Conservation (phyloP, 2,113 vertebrate genomes). For the Hipposideros armiger region DNA sequence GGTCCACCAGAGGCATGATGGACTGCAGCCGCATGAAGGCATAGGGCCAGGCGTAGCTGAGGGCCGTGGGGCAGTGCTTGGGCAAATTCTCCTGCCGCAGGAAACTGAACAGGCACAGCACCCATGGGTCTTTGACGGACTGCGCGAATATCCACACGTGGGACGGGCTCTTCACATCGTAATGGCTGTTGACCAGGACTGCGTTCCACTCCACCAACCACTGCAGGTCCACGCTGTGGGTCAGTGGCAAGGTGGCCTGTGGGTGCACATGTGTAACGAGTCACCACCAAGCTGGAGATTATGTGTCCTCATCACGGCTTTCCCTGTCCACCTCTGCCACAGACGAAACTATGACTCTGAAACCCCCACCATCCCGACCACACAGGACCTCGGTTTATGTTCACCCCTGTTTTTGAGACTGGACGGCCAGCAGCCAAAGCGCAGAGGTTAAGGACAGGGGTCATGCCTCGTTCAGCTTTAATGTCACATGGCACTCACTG, state of each 20-base stretch:
- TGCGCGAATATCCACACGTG: slow-evolving; percentile 99
- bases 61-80: slow-evolving; percentile 96
- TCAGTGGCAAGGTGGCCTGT: slow-evolving; percentile 93
- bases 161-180: slow-evolving; percentile 98
- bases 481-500: background rate
- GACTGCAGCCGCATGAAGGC: slow-evolving; percentile 97
- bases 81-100: slow-evolving; percentile 97
- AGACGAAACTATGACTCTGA: background rate
- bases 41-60: slow-evolving; percentile 98
- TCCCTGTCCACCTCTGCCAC: background rate
- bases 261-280: background rate
- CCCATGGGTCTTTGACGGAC: slow-evolving; percentile 97
- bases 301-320: rapidly evolving
- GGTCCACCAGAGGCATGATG: slow-evolving; percentile 97
- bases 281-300: rapidly evolving
- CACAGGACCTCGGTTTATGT: rapidly evolving
- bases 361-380: background rate
- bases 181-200: slow-evolving; percentile 96
- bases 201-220: slow-evolving; percentile 99
- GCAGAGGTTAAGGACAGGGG: background rate
- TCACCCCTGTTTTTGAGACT: background rate
- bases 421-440: background rate
- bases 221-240: slow-evolving; percentile 96
- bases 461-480: background rate
- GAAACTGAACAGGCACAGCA: slow-evolving; percentile 98